Conservation (phyloP, 2,113 vertebrate genomes). For the Myrmophylax atrothorax region DNA sequence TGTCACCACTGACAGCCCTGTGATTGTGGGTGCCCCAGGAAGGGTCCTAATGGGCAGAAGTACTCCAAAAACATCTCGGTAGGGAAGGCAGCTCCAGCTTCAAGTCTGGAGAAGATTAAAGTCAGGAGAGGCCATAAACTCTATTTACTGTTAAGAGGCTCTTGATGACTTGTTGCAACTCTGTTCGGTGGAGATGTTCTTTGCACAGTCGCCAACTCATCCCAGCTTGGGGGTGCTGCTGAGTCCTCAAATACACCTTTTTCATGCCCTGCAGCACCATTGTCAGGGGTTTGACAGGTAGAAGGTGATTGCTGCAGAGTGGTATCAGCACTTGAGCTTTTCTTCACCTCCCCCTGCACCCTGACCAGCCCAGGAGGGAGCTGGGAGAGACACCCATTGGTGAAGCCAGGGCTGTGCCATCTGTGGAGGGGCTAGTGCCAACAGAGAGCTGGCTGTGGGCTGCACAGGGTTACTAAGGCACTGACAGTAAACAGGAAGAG, state of each 20-base stretch:
- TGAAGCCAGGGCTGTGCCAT: neutral
- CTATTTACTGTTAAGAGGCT: neutral
- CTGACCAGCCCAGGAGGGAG: rapidly evolving
- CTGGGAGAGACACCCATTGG: neutral
- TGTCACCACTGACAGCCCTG: neutral
- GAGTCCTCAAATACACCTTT: neutral
- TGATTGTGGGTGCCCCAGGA: rapidly evolving
- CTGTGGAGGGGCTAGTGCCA: neutral
- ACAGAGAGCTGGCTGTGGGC: neutral
- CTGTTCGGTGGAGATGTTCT: neutral
- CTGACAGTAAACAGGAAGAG: conserved; percentile 78
- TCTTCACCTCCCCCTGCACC: neutral
- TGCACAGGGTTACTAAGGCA: conserved; percentile 58
- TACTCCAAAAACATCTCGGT: neutral
- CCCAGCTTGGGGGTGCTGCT: neutral
- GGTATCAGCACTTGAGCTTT: neutral
- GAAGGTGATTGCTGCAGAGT: neutral
- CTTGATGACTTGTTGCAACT: neutral
- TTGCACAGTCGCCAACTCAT: neutral
- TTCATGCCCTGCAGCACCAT: neutral
- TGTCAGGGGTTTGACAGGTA: neutral
- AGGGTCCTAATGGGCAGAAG: neutral
- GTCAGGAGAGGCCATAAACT: neutral
- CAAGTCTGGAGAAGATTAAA: neutral
- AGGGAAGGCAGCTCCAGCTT: neutral